Evolutionary conservation across 2,113 vertebrate genomes (phyloP).

Genomic region (Apteryx mantelli): DNA sequence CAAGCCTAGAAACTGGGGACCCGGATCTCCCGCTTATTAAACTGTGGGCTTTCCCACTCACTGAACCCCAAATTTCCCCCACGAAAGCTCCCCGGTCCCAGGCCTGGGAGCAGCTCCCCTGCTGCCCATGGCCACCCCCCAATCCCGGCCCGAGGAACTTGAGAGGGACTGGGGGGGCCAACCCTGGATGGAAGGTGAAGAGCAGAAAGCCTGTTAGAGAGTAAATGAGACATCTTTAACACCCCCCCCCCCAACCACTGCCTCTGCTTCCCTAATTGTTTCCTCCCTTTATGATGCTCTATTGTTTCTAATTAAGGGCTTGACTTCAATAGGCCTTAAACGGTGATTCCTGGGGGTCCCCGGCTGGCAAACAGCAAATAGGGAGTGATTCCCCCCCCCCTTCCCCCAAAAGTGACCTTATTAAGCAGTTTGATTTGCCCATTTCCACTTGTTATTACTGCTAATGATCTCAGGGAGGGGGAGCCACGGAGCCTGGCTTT

Average conservation of each 20-base stretch:
- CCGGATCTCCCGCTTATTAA: background rate
- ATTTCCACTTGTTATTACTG: slow-evolving; percentile 15
- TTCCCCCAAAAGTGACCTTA: slow-evolving; percentile 34
- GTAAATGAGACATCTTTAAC: background rate
- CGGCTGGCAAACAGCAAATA: background rate
- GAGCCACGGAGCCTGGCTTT: slow-evolving; percentile 25
- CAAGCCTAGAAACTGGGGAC: fast-evolving
- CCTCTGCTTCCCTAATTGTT: background rate
- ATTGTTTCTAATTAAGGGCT: slow-evolving; percentile 54
- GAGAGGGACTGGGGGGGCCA: background rate
- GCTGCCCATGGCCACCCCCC: background rate
- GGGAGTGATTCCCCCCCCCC: background rate
- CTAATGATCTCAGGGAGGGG: slow-evolving; percentile 32
- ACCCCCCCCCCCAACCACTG: background rate
- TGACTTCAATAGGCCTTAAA: slow-evolving; percentile 34
- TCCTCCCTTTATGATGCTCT: background rate
- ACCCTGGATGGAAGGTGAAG: background rate
- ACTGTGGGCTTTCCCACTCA: background rate
- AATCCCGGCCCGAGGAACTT: background rate
- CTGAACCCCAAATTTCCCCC: background rate
- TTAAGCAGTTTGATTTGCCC: slow-evolving; percentile 39
- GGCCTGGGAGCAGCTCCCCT: too few species aligned
- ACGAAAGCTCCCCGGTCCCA: background rate
- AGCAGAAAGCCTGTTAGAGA: background rate
- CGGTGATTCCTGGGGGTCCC: slow-evolving; percentile 29